Evolutionary conservation across 2,888 invertebrate genomes (phyloP), one percentile per base, ranked within the genome.

Genomic region (Agapostemon virescens): DNA sequence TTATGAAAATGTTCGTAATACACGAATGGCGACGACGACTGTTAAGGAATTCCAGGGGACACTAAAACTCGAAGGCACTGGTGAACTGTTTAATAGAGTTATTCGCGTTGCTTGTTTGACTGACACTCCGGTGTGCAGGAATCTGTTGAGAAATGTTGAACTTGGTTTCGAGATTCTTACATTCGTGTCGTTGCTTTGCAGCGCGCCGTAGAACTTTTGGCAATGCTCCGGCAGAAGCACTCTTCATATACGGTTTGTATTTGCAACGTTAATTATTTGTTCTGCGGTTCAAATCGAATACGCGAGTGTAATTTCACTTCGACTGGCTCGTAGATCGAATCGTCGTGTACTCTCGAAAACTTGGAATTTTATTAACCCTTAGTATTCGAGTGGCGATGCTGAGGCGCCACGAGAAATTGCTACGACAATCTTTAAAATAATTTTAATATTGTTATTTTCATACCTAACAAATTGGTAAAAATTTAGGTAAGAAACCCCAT

Each of bases 51-150:
- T 17, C 23, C 13, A 17, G 49, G 30, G 64, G 67, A 61, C 67
- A 23, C 23, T 49, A 9, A n/a, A 42, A 40, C 40, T 69, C 30
- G 17, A 20, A 79, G 70, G 80, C 79, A 70, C 72, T 66, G 26
- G 5, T 13, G n/a, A 20, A 36, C 40, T 4, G 63, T 45, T 63
- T 67, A 13, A 30, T 55, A 11, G 49, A 40, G 49, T 26, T 52
- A 17, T 49, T 67, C 40, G 38, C 40, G 52, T 52, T 30, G 30
- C 66, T 52, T 38, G 23, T 38, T 55, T 17, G 38, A 45, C 45
- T 13, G 49, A 5, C 15, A 26, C 40, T 20, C 0, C 6, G 40
- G 36, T 45, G 49, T 20, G 17, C 26, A 9, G 15, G 13, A 55
- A 79, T 58, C 79, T 73, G 45, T 4, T 7, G 36, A n/a, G 40